phyloP scores from a whole-genome alignment of 2,797 vertebrate genomes.

The Chaunax sp. region DNA sequence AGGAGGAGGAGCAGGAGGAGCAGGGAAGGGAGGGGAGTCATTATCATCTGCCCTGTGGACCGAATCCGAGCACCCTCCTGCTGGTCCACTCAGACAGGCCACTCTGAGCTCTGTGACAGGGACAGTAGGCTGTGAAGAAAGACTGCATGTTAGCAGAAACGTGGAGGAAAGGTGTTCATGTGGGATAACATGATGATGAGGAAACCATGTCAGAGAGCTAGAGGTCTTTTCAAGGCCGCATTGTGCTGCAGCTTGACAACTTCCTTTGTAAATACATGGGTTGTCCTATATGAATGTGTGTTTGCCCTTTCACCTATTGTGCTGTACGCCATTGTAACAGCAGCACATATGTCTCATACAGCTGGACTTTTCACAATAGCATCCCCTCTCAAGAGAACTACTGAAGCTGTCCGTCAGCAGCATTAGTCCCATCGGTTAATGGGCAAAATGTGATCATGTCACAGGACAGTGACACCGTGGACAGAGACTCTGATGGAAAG shows the following conservation, averaged over 20 bases:
- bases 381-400: background rate
- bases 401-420: conserved; percentile 1
- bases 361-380: background rate
- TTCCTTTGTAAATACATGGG: conserved; percentile 32
- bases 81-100: conserved; percentile 44
- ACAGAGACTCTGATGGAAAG: conserved; percentile 45
- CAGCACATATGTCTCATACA: background rate
- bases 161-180: conserved; percentile 24
- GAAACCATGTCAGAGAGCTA: conserved; percentile 22
- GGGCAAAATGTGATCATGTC: conserved; percentile 29
- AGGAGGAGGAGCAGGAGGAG: conserved; percentile 18
- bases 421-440: conserved; percentile 3
- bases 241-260: conserved; percentile 33
- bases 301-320: conserved; percentile 20
- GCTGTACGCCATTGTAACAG: conserved; percentile 21
- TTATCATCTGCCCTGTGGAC: conserved; percentile 69
- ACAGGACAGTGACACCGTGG: conserved; percentile 36
- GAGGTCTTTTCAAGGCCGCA: conserved; percentile 27
- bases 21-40: conserved; percentile 40
- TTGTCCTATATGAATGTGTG: conserved; percentile 4
- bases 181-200: conserved; percentile 19
- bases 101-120: conserved; percentile 23
- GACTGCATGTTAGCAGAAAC: conserved; percentile 11
- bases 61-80: conserved; percentile 42
- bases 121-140: conserved; percentile 12